These are phyloP conservation scores for Otus scops DNA, from an alignment of 2,797 vertebrate genomes.

Conservation along the genomic window DNA sequence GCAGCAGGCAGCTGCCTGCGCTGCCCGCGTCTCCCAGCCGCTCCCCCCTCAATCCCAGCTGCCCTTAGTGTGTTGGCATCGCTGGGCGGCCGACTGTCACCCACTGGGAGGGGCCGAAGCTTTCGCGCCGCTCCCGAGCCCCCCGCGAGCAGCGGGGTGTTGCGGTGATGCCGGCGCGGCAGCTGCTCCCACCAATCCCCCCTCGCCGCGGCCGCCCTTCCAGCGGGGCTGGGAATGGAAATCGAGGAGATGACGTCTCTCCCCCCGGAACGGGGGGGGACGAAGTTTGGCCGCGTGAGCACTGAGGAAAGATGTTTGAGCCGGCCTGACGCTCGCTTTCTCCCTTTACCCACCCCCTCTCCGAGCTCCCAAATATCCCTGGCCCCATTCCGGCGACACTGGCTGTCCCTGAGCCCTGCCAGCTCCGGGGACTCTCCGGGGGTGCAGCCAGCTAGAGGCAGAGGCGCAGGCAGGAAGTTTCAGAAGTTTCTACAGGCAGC, in stretches of 20 bases:
- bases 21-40: rapidly evolving
- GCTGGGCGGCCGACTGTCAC: not conserved
- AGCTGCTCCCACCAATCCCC: not conserved
- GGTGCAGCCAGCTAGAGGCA: not conserved
- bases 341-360: not conserved
- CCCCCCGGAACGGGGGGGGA: not conserved
- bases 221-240: conserved; percentile 55
- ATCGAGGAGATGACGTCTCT: conserved; percentile 59
- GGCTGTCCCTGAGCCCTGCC: not conserved
- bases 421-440: not conserved
- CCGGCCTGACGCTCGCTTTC: conserved; percentile 22
- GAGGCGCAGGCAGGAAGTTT: conserved; percentile 47
- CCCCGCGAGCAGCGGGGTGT: rapidly evolving
- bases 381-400: not conserved
- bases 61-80: not conserved
- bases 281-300: conserved; percentile 64
- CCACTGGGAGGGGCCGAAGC: rapidly evolving
- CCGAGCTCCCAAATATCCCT: conserved; percentile 40
- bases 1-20: not conserved
- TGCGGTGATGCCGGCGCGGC: rapidly evolving
- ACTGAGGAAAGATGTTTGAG: conserved; percentile 64
- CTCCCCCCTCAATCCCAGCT: not conserved
- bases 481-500: not conserved
- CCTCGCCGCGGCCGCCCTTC: not conserved
- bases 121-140: not conserved